These are phyloP conservation scores for Abrostola triplasia DNA, from an alignment of 2,888 invertebrate genomes.

Conservation along the genomic window DNA sequence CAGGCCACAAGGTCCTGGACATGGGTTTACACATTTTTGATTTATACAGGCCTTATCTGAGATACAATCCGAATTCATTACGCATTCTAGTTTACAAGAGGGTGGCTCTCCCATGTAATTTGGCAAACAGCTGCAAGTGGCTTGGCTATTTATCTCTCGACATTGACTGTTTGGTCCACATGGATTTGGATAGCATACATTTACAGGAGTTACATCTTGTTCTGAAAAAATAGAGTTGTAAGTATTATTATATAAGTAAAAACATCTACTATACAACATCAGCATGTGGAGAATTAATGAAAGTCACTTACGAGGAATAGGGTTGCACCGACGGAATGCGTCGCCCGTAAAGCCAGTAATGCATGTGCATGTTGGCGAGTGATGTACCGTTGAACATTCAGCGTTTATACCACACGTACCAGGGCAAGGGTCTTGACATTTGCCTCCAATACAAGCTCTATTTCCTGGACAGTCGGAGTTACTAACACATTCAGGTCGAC, in stretches of 20 bases:
- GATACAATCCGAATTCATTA: slow-evolving; percentile 90
- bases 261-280: not conserved
- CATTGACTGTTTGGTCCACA: slow-evolving; percentile 90
- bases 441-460: slow-evolving; percentile 91
- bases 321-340: slow-evolving; percentile 86
- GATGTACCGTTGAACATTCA: slow-evolving; percentile 91
- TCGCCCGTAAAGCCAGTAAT: slow-evolving; percentile 90
- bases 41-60: slow-evolving; percentile 90
- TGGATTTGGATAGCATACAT: slow-evolving; percentile 88
- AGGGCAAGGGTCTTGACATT: slow-evolving; percentile 93
- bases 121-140: slow-evolving; percentile 91
- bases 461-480: slow-evolving; percentile 92
- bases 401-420: slow-evolving; percentile 93
- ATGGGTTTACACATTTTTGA: slow-evolving; percentile 92
- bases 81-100: slow-evolving; percentile 90
- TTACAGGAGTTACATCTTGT: slow-evolving; percentile 73
- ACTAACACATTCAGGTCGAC: slow-evolving; percentile 92
- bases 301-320: slow-evolving; percentile 75
- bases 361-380: slow-evolving; percentile 91
- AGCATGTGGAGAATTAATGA: not conserved
- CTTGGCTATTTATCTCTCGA: slow-evolving; percentile 87
- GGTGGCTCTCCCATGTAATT: slow-evolving; percentile 91
- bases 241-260: not conserved
- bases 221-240: slow-evolving; percentile 70
- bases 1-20: slow-evolving; percentile 91